Conservation (phyloP, 2,113 vertebrate species). For the Rhinogobius similis region DNA sequence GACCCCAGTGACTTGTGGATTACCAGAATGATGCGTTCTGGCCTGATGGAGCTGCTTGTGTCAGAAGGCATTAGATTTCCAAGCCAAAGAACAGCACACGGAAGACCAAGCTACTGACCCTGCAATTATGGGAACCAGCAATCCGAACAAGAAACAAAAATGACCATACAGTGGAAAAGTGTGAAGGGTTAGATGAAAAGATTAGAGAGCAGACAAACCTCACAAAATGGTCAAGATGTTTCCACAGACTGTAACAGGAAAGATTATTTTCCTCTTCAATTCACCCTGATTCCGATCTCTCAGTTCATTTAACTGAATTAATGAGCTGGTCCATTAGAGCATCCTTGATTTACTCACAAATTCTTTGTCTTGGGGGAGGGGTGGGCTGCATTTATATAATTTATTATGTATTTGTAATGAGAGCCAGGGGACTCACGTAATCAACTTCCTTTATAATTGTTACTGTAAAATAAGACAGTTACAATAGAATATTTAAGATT, state of each 20-base stretch:
- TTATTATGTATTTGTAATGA: neutral
- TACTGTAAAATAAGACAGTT: no score
- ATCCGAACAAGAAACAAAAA: neutral
- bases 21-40: conserved; percentile 68
- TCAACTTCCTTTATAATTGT: no score
- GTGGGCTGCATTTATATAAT: neutral
- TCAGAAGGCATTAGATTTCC: conserved; percentile 73
- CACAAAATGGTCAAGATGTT: conserved; percentile 27
- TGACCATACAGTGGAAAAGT: neutral
- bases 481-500: no score
- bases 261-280: conserved; percentile 58
- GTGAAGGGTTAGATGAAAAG: conserved; percentile 5
- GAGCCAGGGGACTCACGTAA: neutral
- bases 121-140: conserved; percentile 53
- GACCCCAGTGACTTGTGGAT: conserved; percentile 69
- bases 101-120: conserved; percentile 66
- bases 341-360: conserved; percentile 10
- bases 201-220: conserved; percentile 6
- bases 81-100: conserved; percentile 42
- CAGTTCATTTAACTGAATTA: conserved; percentile 85
- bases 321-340: conserved; percentile 71
- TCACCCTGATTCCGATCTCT: conserved; percentile 75
- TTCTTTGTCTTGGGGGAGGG: neutral
- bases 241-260: conserved; percentile 66
- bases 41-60: conserved; percentile 68